Conservation (phyloP, 1,140 invertebrate species). For the Drosophila kurseongensis region DNA sequence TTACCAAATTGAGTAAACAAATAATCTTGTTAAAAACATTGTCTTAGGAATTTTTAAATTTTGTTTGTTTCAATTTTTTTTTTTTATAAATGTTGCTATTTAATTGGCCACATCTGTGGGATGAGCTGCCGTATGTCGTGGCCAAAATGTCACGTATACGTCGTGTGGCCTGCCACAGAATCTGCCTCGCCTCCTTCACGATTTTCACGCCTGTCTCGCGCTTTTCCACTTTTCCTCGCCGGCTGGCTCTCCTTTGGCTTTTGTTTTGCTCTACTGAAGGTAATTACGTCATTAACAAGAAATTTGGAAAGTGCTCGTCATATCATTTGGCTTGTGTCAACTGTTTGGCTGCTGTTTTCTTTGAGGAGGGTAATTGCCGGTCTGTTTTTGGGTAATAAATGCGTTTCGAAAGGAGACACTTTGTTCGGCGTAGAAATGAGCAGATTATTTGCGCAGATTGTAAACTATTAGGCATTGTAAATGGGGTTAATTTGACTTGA, state of each 20-base stretch:
- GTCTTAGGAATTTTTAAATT: too few species aligned
- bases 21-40: too few species aligned
- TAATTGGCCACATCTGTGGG: slow-evolving; percentile 2
- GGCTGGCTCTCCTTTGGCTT: slow-evolving; percentile 8
- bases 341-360: slow-evolving; percentile 23
- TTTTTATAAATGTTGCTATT: too few species aligned
- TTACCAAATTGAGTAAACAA: too few species aligned
- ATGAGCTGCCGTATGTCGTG: slow-evolving; percentile 41
- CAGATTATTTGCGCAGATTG: slow-evolving; percentile 10
- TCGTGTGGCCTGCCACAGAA: slow-evolving; percentile 70
- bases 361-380: slow-evolving; percentile 20
- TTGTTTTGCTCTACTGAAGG: slow-evolving; percentile 33
- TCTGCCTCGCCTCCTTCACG: slow-evolving; percentile 18
- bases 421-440: slow-evolving; percentile 3
- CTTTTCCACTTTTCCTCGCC: slow-evolving; percentile 25
- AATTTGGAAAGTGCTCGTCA: slow-evolving; percentile 71
- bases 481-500: slow-evolving; percentile 11
- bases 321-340: slow-evolving; percentile 44
- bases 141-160: slow-evolving; percentile 80
- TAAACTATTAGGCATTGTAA: slow-evolving; percentile 17
- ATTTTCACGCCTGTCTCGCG: slow-evolving; percentile 27
- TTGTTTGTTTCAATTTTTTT: too few species aligned
- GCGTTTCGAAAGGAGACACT: slow-evolving; percentile 7
- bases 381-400: slow-evolving; percentile 9
- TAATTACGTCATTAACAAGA: slow-evolving; percentile 81